Evolutionary conservation across 2,113 vertebrate genomes (phyloP).

Genomic region (Pterocles gutturalis): DNA sequence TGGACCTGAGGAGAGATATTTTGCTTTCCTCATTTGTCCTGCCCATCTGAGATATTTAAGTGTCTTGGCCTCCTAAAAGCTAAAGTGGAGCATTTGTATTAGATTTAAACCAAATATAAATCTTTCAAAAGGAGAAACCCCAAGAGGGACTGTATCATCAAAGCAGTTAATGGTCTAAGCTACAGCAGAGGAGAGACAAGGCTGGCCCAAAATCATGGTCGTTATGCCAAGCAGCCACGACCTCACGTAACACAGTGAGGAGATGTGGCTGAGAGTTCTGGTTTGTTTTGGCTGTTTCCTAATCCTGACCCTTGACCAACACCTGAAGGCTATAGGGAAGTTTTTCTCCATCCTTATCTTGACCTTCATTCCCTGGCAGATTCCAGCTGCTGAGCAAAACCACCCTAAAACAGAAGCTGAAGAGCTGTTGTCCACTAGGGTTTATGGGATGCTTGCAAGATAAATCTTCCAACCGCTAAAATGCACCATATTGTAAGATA

Average conservation of each 20-base stretch:
- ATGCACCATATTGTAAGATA: neutral
- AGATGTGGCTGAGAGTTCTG: neutral
- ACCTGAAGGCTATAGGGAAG: neutral
- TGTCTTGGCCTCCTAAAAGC: neutral
- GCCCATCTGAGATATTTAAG: neutral
- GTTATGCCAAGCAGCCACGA: neutral
- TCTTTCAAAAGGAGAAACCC: neutral
- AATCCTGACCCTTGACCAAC: neutral
- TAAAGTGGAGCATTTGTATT: neutral
- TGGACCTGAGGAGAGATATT: neutral
- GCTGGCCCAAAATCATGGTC: neutral
- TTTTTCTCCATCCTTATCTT: neutral
- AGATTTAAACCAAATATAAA: neutral
- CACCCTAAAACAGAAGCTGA: neutral
- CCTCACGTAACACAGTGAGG: neutral
- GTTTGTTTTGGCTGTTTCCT: neutral
- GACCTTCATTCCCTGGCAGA: neutral
- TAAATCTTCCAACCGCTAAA: neutral
- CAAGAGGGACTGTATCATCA: neutral
- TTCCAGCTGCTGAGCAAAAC: neutral
- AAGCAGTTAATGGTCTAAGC: neutral
- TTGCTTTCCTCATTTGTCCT: neutral
- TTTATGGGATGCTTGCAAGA: neutral
- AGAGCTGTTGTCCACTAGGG: neutral
- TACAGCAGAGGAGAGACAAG: neutral